These are phyloP conservation scores for Tamandua tetradactyla DNA, from an alignment of 2,797 vertebrate genomes.

Conservation along the genomic window DNA sequence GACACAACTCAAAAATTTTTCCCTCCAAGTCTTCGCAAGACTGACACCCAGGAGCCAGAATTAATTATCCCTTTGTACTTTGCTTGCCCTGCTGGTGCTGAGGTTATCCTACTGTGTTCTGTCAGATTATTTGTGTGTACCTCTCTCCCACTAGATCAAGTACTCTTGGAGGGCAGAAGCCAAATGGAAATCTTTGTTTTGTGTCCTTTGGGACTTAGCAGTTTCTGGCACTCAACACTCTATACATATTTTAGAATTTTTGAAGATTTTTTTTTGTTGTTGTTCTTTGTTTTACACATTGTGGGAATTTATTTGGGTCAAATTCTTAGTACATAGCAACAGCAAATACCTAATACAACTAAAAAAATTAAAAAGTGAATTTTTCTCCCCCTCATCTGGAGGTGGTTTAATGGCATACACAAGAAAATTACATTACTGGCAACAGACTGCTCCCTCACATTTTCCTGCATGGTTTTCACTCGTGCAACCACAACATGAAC, in stretches of 20 bases:
- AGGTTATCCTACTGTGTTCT: neutral
- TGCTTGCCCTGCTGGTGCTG: neutral
- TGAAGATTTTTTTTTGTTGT: no score
- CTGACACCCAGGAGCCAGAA: neutral
- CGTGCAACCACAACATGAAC: neutral
- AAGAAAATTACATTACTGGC: conserved; percentile 79
- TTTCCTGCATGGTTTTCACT: conserved; percentile 51
- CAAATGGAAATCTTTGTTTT: conserved; percentile 62
- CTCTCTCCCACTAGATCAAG: conserved; percentile 31
- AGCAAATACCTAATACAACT: conserved; percentile 88
- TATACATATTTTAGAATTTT: conserved; percentile 71
- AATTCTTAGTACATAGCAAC: conserved; percentile 89
- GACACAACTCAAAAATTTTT: neutral
- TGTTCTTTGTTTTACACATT: no score
- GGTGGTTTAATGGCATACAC: conserved; percentile 85
- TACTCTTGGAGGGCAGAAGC: conserved; percentile 33
- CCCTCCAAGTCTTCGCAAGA: neutral
- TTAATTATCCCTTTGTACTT: neutral
- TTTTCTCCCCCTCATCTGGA: conserved; percentile 81
- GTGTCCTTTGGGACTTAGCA: conserved; percentile 34
- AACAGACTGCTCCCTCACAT: conserved; percentile 77
- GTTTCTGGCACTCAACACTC: conserved; percentile 39
- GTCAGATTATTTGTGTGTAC: neutral
- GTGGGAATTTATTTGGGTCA: conserved; percentile 88
- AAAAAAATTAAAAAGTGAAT: conserved; percentile 86